These are phyloP conservation scores for Rugalucina vietnamica DNA, from an alignment of 2,888 invertebrate genomes.

Conservation along the genomic window DNA sequence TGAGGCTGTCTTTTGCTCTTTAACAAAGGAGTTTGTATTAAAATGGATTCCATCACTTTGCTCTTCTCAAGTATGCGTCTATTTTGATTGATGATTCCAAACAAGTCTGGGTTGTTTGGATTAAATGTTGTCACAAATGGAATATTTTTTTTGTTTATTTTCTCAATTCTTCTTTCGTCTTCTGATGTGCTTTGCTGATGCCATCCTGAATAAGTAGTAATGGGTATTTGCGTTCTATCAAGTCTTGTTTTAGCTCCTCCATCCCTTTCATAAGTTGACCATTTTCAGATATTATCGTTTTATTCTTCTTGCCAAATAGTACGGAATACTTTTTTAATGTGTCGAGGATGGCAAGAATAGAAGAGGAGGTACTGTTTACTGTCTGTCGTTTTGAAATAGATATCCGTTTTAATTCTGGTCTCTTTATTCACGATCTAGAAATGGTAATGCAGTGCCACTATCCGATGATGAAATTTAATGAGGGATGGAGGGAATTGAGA, in stretches of 20 bases:
- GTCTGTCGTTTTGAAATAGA: background rate
- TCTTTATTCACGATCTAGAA: background rate
- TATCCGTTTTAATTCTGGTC: background rate
- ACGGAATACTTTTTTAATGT: no score
- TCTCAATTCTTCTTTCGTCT: no score
- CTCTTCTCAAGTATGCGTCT: background rate
- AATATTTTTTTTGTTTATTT: background rate
- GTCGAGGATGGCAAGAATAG: background rate
- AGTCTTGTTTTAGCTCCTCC: no score
- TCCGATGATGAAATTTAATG: no score
- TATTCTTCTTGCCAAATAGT: no score
- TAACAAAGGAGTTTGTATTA: background rate
- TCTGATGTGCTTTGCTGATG: no score
- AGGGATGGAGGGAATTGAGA: no score
- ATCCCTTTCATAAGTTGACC: no score
- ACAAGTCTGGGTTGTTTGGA: background rate
- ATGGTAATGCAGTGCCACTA: no score
- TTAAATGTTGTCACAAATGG: background rate
- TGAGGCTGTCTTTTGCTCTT: background rate
- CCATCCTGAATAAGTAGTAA: no score
- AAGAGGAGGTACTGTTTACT: background rate
- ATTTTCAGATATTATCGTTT: no score
- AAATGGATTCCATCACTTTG: background rate
- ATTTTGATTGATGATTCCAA: background rate
- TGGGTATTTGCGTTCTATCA: no score